Base-by-base conservation (phyloP, 1,140 invertebrate genomes). In the Planococcus citri region DNA sequence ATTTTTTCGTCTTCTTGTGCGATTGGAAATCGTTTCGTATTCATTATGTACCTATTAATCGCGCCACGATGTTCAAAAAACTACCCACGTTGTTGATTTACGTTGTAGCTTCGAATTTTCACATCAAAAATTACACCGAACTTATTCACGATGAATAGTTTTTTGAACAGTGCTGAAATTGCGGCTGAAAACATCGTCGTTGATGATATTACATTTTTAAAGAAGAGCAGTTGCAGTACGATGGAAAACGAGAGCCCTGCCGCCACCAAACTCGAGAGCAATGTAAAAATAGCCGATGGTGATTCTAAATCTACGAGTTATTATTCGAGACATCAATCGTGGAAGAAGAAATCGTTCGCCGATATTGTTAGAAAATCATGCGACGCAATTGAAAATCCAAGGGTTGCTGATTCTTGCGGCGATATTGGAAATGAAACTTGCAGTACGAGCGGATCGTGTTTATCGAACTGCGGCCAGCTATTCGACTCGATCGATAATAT, bases 311-410 rank as follows among this genome's bases (percentile, higher is more conserved):
- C 3, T 9, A 51, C 41, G 10, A 51, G 12, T 17, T 51, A 51
- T 51, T 51, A 51, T 51, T 51, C 41, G 41, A 51, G 17, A 3
- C 41, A 51, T 51, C n/a, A 20, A 4, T 51, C 41, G 4, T 51
- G 41, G 41, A 64, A 25, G 20, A 64, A 27, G 25, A 64, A 64
- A 25, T 64, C 60, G 22, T 64, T 64, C 60, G 60, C 60, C 60
- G 60, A 64, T 25, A 64, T 64, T 4, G 60, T 64, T 3, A 10
- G 22, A 24, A 14, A 10, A 27, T 4, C 22, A 2, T 14, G 20
- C 60, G 60, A 64, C 10, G 2, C 6, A 4, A 17, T 24, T 10
- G 60, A 27, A 9, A 27, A 25, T 17, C 1, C 60, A 21, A 64
- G 24, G 9, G n/a, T n/a, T n/a, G n/a, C 10, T 20, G 41, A 51